Evolutionary conservation across 2,113 vertebrate genomes (phyloP).

Genomic region (Tor tambroides): DNA sequence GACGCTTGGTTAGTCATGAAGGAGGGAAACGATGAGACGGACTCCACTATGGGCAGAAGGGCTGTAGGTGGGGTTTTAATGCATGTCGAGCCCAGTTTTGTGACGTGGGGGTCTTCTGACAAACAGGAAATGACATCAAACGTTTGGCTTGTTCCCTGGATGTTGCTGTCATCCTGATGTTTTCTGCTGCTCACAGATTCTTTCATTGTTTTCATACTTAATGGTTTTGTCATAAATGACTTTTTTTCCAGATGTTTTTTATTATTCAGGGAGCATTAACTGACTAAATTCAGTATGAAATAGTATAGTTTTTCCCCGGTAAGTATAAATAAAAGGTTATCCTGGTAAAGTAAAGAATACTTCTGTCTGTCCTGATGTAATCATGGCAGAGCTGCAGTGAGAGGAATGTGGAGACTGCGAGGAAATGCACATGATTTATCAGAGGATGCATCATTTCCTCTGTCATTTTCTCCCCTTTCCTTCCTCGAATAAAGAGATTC

Average conservation of each 20-base stretch:
- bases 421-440: conserved; percentile 73
- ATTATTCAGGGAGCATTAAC: not conserved
- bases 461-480: conserved; percentile 59
- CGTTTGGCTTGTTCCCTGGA: conserved; percentile 77
- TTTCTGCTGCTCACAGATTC: conserved; percentile 54
- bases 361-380: not conserved
- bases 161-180: conserved; percentile 70
- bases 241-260: conserved; percentile 34
- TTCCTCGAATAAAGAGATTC: conserved; percentile 35
- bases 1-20: conserved; percentile 2
- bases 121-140: conserved; percentile 81
- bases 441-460: conserved; percentile 79
- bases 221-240: conserved; percentile 25
- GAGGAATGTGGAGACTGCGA: conserved; percentile 66
- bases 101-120: conserved; percentile 70
- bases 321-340: not conserved
- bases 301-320: not conserved
- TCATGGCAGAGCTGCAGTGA: conserved; percentile 17
- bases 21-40: conserved; percentile 7
- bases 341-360: not conserved
- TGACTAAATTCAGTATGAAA: not conserved
- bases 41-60: conserved; percentile 5
- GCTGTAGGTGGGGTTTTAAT: conserved; percentile 21
- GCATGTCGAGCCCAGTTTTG: conserved; percentile 26
- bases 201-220: conserved; percentile 1